Base-by-base conservation (phyloP, 2,797 vertebrate genomes). In the Oryzias sinensis region DNA sequence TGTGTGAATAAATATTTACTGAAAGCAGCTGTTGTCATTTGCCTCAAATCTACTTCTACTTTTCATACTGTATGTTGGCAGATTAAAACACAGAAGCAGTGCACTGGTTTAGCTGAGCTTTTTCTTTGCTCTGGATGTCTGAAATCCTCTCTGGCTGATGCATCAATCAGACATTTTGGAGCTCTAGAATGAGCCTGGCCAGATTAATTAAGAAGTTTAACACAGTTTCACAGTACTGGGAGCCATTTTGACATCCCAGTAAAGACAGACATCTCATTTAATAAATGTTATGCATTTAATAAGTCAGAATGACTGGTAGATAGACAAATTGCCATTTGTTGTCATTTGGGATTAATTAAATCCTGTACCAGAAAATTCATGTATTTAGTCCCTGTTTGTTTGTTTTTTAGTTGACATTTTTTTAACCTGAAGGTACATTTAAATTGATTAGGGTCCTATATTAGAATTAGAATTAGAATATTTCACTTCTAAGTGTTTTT, bases 171-270 rank as follows among this genome's bases (percentile, higher is more conserved):
- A 72, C 58, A 63, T 71, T 70, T 71, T 68, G 64, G 65, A 76
- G 27, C 72, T 74, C 43, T 27, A 64, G 58, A 56, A 51, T 2
- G 20, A 74, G 62, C 72, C 71, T 67, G 68, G 48, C 62, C 5
- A 58, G 80, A 86, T 82, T 80, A 82, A 80, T 82, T 67, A 76
- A 64, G 70, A 62, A 53, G 77, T 62, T 84, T 71, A 83, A 81
- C 69, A 68, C 64, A 68, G 63, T 66, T 69, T 64, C 65, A 56
- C 47, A 53, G 65, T 51, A 68, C 63, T 70, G 69, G 65, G 2
- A 46, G 76, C 50, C 64, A 60, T 79, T 78, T 71, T 58, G 50
- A 65, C 59, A 53, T 64, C 52, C 55, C 70, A 59, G 43, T 3
- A 50, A 59, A 67, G 56, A 70, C 65, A 11, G 33, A 13, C 33